Conservation (phyloP, 2,797 vertebrate genomes). For the Brachymystax lenok region DNA sequence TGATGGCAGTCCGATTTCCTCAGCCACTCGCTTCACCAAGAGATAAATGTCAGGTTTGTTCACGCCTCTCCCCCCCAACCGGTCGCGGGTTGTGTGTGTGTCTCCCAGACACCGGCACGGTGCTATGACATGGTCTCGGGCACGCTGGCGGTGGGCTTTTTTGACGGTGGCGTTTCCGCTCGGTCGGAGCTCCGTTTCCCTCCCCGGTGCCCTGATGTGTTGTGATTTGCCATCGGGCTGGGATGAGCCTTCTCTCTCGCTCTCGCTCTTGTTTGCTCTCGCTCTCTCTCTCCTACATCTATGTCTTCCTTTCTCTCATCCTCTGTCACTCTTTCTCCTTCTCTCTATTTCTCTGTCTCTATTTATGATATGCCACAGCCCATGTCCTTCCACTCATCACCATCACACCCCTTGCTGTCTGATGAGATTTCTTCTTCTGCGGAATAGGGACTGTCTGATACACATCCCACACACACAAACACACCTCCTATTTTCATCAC, state of each 20-base stretch:
- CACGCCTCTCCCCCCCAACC: conserved; percentile 16
- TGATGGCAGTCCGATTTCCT: conserved; percentile 21
- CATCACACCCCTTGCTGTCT: neutral
- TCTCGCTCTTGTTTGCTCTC: neutral
- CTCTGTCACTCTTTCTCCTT: neutral
- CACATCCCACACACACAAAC: neutral
- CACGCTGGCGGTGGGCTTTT: neutral
- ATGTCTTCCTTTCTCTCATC: neutral
- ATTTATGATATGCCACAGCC: neutral
- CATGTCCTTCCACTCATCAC: neutral
- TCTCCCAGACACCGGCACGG: neutral
- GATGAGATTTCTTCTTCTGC: neutral
- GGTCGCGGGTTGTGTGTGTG: neutral
- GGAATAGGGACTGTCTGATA: no score
- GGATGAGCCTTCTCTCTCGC: neutral
- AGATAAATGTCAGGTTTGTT: conserved; percentile 38
- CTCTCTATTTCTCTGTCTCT: neutral
- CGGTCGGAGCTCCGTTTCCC: neutral
- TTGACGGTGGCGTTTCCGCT: conserved; percentile 4
- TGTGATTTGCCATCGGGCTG: conserved; percentile 8
- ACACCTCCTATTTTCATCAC: neutral
- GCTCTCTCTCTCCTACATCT: neutral
- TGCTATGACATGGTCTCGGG: conserved; percentile 5
- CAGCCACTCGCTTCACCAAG: conserved; percentile 19
- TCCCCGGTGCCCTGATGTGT: neutral